Evolutionary conservation across 2,888 invertebrate genomes (phyloP), one percentile per base, ranked within the genome.

Genomic region (Epinotia nisella): DNA sequence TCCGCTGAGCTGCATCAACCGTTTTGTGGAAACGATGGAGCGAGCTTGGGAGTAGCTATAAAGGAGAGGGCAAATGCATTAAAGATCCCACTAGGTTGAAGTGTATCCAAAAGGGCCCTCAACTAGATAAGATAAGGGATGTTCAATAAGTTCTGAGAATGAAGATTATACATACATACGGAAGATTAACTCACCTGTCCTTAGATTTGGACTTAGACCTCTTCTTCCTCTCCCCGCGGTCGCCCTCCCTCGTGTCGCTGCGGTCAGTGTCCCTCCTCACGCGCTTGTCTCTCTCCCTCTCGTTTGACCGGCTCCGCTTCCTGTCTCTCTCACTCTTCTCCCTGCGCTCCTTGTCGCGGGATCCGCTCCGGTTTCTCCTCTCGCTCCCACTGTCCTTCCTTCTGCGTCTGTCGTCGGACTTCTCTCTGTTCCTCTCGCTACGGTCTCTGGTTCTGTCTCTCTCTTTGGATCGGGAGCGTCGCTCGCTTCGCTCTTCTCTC

Each of bases 121-220:
- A n/a, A n/a, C n/a, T n/a, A n/a, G n/a, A n/a, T n/a, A n/a, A n/a
- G n/a, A n/a, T n/a, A n/a, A n/a, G n/a, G n/a, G n/a, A n/a, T n/a
- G n/a, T n/a, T n/a, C n/a, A n/a, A n/a, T n/a, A n/a, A n/a, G n/a
- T n/a, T n/a, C n/a, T n/a, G n/a, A n/a, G n/a, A n/a, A n/a, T n/a
- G n/a, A n/a, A n/a, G n/a, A n/a, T n/a, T n/a, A n/a, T n/a, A n/a
- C n/a, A n/a, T n/a, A n/a, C n/a, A n/a, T n/a, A n/a, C n/a, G n/a
- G n/a, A n/a, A n/a, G n/a, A n/a, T n/a, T n/a, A n/a, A n/a, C 77
- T 72, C 13, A 82, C 84, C 85, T 82, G 1, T 81, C 76, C 56
- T 80, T 85, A 56, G 83, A 80, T 10, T 80, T 77, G 0, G 91
- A 88, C 45, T 85, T 85, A 19, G 87, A 88, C 56, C 83, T 84